These are phyloP conservation scores for Ennomos fuscantarius DNA, from an alignment of 2,888 invertebrate genomes.

Conservation along the genomic window DNA sequence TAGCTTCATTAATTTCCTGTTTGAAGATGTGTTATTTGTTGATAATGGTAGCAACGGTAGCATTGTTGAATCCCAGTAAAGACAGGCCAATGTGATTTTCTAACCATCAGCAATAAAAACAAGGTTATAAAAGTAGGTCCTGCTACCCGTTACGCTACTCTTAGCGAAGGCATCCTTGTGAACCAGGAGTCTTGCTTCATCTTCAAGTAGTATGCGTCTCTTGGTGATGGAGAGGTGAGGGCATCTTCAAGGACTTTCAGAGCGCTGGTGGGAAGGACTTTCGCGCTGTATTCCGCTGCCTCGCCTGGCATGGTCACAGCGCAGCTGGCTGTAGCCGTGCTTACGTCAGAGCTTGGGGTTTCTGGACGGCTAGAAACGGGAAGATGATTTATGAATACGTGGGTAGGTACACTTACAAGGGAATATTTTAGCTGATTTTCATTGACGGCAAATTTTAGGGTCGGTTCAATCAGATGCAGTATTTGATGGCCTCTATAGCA, in stretches of 20 bases:
- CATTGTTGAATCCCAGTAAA: no score
- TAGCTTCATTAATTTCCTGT: no score
- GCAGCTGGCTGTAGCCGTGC: slow-evolving; percentile 71
- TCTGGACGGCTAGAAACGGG: slow-evolving; percentile 70
- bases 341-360: slow-evolving; percentile 76
- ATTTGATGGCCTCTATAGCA: no score
- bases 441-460: no score
- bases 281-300: slow-evolving; percentile 87
- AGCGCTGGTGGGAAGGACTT: slow-evolving; percentile 86
- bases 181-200: slow-evolving; percentile 82
- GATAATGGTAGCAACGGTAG: no score
- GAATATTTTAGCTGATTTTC: no score
- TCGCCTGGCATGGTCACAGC: slow-evolving; percentile 84
- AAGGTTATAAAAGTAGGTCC: background rate
- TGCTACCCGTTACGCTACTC: slow-evolving; percentile 59
- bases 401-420: no score
- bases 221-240: slow-evolving; percentile 83
- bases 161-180: slow-evolving; percentile 79
- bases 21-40: no score
- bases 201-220: slow-evolving; percentile 81
- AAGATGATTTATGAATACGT: no score
- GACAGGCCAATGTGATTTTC: no score
- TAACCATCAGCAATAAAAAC: no score
- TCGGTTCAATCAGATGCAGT: no score
- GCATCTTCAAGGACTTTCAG: slow-evolving; percentile 87